phyloP scores from a whole-genome alignment of 2,113 vertebrate species.

The Dermatemys mawii region DNA sequence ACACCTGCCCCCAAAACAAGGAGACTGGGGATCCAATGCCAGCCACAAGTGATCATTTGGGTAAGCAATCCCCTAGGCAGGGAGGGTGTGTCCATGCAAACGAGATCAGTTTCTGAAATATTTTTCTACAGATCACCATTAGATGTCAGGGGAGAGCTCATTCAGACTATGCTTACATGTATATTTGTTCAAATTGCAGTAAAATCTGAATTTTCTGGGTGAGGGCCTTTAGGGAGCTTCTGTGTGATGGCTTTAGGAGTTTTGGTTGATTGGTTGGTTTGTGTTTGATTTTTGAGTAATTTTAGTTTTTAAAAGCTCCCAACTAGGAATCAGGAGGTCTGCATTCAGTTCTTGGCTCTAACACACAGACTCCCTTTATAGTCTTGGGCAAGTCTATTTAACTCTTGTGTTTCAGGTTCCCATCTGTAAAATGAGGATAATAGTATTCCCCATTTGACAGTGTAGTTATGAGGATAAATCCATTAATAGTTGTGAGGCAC shows the following conservation, averaged over 20 bases:
- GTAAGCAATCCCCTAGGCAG: too few species aligned
- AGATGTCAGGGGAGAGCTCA: too few species aligned
- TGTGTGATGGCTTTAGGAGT: too few species aligned
- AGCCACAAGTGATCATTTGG: too few species aligned
- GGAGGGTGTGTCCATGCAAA: too few species aligned
- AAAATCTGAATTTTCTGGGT: background rate
- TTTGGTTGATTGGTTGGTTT: background rate
- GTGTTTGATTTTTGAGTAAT: background rate
- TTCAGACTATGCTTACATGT: too few species aligned
- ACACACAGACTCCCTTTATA: background rate
- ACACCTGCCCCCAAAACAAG: too few species aligned
- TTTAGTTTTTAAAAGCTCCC: background rate
- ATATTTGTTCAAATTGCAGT: too few species aligned
- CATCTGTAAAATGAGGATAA: background rate
- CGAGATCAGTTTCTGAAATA: too few species aligned
- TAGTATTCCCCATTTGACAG: background rate
- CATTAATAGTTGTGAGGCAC: background rate
- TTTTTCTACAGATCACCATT: too few species aligned
- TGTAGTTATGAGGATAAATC: background rate
- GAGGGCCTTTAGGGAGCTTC: background rate
- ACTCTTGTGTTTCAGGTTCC: background rate
- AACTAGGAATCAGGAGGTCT: background rate
- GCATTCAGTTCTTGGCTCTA: background rate
- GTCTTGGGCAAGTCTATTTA: background rate
- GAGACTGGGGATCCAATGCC: too few species aligned